Evolutionary conservation across 1,140 invertebrate species (phyloP).

Genomic region (Cotesia vestalis): DNA sequence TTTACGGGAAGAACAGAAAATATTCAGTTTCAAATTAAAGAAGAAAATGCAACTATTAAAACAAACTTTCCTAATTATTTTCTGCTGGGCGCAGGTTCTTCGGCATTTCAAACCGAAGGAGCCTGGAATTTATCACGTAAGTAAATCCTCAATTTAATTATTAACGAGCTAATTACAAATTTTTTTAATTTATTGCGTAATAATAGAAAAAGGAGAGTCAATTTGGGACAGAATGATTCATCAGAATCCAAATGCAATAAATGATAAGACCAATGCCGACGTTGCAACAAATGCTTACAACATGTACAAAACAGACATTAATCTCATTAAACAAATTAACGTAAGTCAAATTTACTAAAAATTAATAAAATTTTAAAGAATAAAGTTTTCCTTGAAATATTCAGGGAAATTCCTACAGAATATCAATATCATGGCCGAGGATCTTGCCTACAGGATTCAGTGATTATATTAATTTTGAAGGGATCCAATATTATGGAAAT

Average conservation of each 20-base stretch:
- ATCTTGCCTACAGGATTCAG: constrained; percentile 65
- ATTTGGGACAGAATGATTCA: constrained; percentile 60
- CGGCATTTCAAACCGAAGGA: constrained; percentile 70
- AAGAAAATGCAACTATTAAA: neutral
- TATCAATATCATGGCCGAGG: constrained; percentile 70
- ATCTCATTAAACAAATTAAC: constrained; percentile 68
- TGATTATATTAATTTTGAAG: constrained; percentile 62
- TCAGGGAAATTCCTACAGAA: constrained; percentile 61
- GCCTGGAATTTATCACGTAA: constrained; percentile 68
- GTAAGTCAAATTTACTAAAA: constrained; percentile 49
- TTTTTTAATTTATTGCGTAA: constrained; percentile 35
- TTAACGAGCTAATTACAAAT: too few species aligned
- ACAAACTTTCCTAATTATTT: constrained; percentile 65
- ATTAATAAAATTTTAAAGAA: too few species aligned
- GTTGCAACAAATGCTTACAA: constrained; percentile 78
- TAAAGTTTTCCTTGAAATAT: neutral
- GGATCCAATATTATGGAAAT: constrained; percentile 70
- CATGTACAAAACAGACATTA: constrained; percentile 73
- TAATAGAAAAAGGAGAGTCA: constrained; percentile 64
- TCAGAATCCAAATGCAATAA: constrained; percentile 62
- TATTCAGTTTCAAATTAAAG: too few species aligned
- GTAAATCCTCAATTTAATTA: neutral
- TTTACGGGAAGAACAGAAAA: too few species aligned
- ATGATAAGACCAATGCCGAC: constrained; percentile 69
- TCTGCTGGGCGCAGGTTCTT: constrained; percentile 66